Percentiles rank a stretch among this genome's conserved stretches.
Conservation (phyloP, 2,113 vertebrate genomes). For the Podilymbus podiceps region DNA sequence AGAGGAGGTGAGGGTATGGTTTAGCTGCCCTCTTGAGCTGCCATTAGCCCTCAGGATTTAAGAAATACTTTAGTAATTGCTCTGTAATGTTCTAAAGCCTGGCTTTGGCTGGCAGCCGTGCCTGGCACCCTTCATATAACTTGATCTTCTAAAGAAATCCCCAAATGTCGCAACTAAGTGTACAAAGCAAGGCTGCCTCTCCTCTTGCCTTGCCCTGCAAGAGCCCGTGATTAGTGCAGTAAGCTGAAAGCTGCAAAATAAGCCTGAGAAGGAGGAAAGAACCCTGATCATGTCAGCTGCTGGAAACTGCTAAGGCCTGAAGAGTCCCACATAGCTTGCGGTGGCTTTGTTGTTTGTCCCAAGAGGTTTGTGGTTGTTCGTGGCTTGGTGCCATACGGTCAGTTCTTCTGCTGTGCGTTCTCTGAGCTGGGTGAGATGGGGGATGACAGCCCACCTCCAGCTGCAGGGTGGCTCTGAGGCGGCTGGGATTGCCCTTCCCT, state of each 20-base stretch:
- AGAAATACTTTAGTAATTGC: constrained; percentile 23
- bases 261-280: not conserved
- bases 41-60: not conserved
- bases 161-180: not conserved
- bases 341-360: not conserved
- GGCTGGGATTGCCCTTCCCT: not conserved
- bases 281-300: accelerated
- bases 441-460: not conserved
- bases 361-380: not conserved
- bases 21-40: not conserved
- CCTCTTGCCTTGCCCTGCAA: not conserved
- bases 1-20: not conserved
- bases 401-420: not conserved
- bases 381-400: not conserved
- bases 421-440: not conserved
- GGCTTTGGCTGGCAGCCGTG: constrained; percentile 28
- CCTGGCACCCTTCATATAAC: not conserved
- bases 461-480: not conserved
- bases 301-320: not conserved
- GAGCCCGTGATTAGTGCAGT: accelerated
- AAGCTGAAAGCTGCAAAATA: not conserved
- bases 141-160: constrained; percentile 25
- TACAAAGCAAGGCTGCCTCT: not conserved
- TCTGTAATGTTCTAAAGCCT: not conserved
- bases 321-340: not conserved